These are phyloP conservation scores for Calliopsis andreniformis DNA, from an alignment of 1,140 invertebrate species.

Conservation along the genomic window DNA sequence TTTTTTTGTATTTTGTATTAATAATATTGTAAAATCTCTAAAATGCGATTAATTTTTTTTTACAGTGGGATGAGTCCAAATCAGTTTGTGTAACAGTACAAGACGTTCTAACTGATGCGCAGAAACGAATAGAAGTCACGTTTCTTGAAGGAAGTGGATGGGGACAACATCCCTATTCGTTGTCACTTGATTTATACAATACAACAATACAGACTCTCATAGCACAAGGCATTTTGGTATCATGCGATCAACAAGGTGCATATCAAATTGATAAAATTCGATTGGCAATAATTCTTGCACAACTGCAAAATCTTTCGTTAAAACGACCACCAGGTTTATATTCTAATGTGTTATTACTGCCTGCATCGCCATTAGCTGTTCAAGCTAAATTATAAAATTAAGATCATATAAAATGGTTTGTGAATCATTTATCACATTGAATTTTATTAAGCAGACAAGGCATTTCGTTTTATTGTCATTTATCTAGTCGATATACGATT, in stretches of 20 bases:
- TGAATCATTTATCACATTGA: background rate
- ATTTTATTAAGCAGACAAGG: background rate
- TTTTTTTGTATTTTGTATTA: constrained; percentile 7
- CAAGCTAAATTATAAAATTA: constrained; percentile 75
- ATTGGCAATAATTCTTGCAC: constrained; percentile 58
- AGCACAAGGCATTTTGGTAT: constrained; percentile 61
- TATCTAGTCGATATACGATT: background rate
- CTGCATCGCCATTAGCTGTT: constrained; percentile 55
- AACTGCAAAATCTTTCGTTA: constrained; percentile 69
- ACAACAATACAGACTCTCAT: constrained; percentile 72
- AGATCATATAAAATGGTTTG: background rate
- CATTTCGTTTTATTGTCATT: background rate
- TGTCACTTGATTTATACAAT: constrained; percentile 76
- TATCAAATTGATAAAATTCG: constrained; percentile 67
- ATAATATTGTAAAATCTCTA: constrained; percentile 1
- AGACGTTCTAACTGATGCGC: constrained; percentile 71
- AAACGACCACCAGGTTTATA: constrained; percentile 67
- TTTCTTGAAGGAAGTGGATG: constrained; percentile 62
- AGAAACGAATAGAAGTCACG: constrained; percentile 72
- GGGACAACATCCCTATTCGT: constrained; percentile 74
- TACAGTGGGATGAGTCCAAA: constrained; percentile 73
- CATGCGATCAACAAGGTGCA: constrained; percentile 42
- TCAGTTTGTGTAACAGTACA: constrained; percentile 62
- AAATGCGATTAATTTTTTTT: constrained; percentile 41
- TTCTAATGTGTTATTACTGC: constrained; percentile 58